These are phyloP conservation scores for Coelopa pilipes DNA, from an alignment of 2,888 invertebrate genomes.

Conservation along the genomic window DNA sequence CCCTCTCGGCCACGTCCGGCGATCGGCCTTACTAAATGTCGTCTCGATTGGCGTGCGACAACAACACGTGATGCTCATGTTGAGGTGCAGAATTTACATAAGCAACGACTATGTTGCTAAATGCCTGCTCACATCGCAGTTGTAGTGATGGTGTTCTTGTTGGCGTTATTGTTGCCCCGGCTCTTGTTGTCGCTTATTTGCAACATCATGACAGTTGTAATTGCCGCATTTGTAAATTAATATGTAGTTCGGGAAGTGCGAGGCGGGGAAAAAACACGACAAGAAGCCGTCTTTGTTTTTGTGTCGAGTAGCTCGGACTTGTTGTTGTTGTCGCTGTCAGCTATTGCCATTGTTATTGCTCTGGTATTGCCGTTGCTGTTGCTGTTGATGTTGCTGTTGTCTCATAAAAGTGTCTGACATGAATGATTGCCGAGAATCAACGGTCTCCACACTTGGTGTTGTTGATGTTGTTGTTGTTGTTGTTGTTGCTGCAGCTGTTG, in stretches of 20 bases:
- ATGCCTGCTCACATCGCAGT: too few species aligned
- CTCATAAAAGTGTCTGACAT: background rate
- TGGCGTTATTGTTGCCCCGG: background rate
- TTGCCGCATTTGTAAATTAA: constrained; percentile 44
- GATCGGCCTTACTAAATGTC: too few species aligned
- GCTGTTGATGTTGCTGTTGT: background rate
- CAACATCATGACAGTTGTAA: constrained; percentile 42
- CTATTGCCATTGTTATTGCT: background rate
- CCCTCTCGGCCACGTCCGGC: too few species aligned
- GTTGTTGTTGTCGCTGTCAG: background rate
- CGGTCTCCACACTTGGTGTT: background rate
- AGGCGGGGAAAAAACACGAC: background rate
- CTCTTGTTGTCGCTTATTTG: background rate
- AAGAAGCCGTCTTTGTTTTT: background rate
- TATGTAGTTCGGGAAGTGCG: constrained; percentile 10
- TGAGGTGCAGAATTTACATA: background rate
- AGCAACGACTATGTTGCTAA: too few species aligned
- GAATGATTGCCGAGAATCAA: background rate
- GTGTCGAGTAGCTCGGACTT: background rate
- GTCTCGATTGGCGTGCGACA: background rate
- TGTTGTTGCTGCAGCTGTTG: background rate
- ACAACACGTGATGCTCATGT: background rate
- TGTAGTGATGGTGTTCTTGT: background rate
- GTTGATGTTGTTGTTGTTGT: background rate
- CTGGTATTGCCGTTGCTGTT: background rate